Percentiles rank a stretch among this genome's conserved stretches.
Evolutionary conservation across 2,888 invertebrate genomes (phyloP).

Genomic region (Aporophyla nigra): DNA sequence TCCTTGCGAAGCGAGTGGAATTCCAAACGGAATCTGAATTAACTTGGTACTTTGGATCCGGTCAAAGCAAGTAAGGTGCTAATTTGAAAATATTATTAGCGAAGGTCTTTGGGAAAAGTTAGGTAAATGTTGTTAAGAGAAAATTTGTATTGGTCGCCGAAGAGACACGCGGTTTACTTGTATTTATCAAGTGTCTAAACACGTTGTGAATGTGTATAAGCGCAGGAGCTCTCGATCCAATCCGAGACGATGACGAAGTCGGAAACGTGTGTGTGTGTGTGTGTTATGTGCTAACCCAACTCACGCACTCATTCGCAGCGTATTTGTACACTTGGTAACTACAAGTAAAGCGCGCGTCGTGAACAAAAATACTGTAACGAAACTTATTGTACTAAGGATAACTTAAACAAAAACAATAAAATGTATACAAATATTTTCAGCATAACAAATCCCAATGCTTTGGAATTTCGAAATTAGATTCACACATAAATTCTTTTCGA

Average conservation of each 20-base stretch:
- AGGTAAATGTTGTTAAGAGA: neutral
- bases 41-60: slow-evolving; percentile 17
- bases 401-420: neutral
- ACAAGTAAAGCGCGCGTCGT: too few species aligned
- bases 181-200: too few species aligned
- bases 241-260: too few species aligned
- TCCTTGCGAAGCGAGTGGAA: slow-evolving; percentile 32
- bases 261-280: too few species aligned
- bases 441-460: neutral
- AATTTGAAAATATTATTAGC: slow-evolving; percentile 10
- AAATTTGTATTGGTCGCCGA: neutral
- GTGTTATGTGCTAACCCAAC: too few species aligned
- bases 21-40: slow-evolving; percentile 39
- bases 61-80: neutral
- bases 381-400: neutral
- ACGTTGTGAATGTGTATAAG: too few species aligned
- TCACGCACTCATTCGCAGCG: too few species aligned
- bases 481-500: neutral
- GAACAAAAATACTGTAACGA: neutral
- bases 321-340: too few species aligned
- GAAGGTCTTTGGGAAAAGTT: neutral
- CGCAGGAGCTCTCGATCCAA: too few species aligned
- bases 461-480: neutral
- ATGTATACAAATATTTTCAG: neutral
- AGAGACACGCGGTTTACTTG: too few species aligned